Base-by-base conservation (phyloP, 1,140 invertebrate species). In the Drosophila ficusphila region DNA sequence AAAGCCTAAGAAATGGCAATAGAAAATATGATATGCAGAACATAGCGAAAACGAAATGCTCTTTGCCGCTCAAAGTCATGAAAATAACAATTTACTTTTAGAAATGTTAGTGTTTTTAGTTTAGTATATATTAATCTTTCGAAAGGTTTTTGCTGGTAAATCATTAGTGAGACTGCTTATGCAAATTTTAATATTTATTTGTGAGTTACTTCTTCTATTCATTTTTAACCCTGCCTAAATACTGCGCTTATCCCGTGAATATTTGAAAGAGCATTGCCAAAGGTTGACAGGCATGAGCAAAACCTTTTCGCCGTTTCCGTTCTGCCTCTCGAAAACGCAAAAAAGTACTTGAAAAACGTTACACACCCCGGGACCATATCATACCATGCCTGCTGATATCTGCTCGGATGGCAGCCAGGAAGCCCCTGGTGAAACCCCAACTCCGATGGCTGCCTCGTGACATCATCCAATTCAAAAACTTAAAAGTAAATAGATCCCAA, bases 401-500 rank as follows among this genome's bases (percentile, higher is more conserved):
- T n/a, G n/a, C n/a, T n/a, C n/a, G n/a, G n/a, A n/a, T n/a, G n/a
- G n/a, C n/a, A n/a, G n/a, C n/a, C n/a, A n/a, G n/a, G n/a, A n/a
- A n/a, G n/a, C 21, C 36, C 19, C 34, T 21, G 29, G 16, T 16
- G 29, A 27, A 12, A 49, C 25, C 21, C 18, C 25, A 11, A 19
- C 44, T 72, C 51, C 46, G n/a, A 16, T 14, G 41, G 42, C 31
- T 31, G 44, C 27, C 41, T 76, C 60, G 81, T 88, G 81, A 86
- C 82, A 82, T 86, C 82, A 86, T 88, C 82, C 81, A 88, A 88
- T 86, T 88, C 33, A 88, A 58, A 86, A 88, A 86, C 82, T 86
- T 86, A 82, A 86, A 86, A 86, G 82, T 88, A 86, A 86, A 86
- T 86, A 86, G 82, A 86, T 86, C 82, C 82, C 82, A 56, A 86